These are phyloP conservation scores for Micronycteris hirsuta DNA, from an alignment of 2,113 vertebrate species.

Conservation along the genomic window DNA sequence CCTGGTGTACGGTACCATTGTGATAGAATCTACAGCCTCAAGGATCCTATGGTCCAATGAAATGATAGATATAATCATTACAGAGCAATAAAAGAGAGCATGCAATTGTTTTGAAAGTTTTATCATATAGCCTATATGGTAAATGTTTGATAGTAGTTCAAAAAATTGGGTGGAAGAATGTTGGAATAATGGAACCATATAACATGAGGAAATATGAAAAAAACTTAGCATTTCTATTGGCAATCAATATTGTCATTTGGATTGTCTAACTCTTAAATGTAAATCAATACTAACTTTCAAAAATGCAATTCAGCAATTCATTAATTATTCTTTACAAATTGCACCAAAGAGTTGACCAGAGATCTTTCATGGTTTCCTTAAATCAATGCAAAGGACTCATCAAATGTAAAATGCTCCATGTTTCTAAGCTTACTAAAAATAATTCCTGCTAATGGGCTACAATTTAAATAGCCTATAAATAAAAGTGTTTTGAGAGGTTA, in stretches of 20 bases:
- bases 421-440: conserved; percentile 22
- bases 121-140: background rate
- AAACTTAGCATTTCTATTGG: conserved; percentile 34
- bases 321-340: conserved; percentile 67
- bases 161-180: background rate
- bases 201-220: conserved; percentile 29
- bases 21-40: background rate
- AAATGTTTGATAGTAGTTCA: background rate
- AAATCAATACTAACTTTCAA: conserved; percentile 59
- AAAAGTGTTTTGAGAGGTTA: conserved; percentile 31
- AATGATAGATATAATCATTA: background rate
- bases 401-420: conserved; percentile 1
- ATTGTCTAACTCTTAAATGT: conserved; percentile 59
- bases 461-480: conserved; percentile 26
- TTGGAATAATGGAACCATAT: background rate
- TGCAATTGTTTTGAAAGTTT: background rate
- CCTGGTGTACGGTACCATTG: background rate
- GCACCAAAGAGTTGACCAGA: conserved; percentile 39
- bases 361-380: conserved; percentile 25
- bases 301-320: conserved; percentile 66
- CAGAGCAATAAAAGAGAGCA: background rate
- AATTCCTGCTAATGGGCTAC: conserved; percentile 41
- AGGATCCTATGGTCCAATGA: background rate
- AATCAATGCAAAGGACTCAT: conserved; percentile 46
- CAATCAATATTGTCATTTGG: conserved; percentile 57